These are phyloP conservation scores for Sorex araneus DNA, from an alignment of 2,113 vertebrate genomes.

Conservation along the genomic window DNA sequence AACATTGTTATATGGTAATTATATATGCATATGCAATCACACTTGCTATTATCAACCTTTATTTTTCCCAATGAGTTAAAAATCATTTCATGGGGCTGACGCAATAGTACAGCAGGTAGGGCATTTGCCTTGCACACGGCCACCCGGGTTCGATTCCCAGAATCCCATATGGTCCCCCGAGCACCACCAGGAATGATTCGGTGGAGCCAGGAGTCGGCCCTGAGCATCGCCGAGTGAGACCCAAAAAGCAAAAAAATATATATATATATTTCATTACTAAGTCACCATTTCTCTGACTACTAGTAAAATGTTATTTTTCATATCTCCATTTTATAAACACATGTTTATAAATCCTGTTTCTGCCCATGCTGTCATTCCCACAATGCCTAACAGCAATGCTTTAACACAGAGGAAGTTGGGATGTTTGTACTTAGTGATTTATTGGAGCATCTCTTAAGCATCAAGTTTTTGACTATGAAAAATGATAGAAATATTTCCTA, in stretches of 20 bases:
- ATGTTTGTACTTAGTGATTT: constrained; percentile 51
- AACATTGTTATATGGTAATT: background rate
- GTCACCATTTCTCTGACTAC: constrained; percentile 54
- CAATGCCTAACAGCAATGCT: too few species aligned
- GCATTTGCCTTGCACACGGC: too few species aligned
- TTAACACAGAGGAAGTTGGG: too few species aligned
- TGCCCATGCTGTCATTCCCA: background rate
- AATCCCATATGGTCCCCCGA: too few species aligned
- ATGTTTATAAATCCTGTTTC: constrained; percentile 28
- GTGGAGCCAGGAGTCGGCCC: too few species aligned
- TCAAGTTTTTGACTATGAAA: background rate
- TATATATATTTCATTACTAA: too few species aligned
- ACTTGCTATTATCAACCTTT: constrained; percentile 48
- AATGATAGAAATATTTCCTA: constrained; percentile 57
- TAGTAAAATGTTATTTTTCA: background rate
- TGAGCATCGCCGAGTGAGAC: too few species aligned
- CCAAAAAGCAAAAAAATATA: too few species aligned
- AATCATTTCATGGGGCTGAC: constrained; percentile 37
- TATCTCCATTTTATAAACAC: constrained; percentile 40
- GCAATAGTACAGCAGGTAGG: too few species aligned
- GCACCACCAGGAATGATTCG: too few species aligned
- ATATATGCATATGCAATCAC: background rate
- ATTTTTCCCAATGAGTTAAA: constrained; percentile 45
- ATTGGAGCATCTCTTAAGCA: background rate
- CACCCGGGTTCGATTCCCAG: too few species aligned